These are phyloP conservation scores for Drosophila peninsularis DNA, from an alignment of 2,888 invertebrate species.

Conservation along the genomic window DNA sequence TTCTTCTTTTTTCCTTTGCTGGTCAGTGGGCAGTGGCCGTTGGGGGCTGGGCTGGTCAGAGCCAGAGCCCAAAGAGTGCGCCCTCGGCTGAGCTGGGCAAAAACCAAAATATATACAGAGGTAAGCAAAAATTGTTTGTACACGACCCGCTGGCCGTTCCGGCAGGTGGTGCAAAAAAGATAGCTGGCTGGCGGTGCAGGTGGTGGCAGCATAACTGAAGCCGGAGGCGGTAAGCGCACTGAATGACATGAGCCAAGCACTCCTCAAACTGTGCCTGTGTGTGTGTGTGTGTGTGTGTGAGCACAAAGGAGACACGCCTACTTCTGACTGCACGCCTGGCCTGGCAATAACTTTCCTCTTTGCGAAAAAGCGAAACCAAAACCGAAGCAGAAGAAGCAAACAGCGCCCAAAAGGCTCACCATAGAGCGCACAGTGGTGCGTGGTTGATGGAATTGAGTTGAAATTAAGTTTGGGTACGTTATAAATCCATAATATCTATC, in stretches of 20 bases:
- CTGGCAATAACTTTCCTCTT: slow-evolving; percentile 19
- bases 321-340: slow-evolving; percentile 7
- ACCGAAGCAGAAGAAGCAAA: slow-evolving; percentile 9
- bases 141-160: slow-evolving; percentile 24
- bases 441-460: no score
- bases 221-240: slow-evolving; percentile 24
- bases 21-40: not conserved
- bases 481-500: no score
- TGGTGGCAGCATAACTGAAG: slow-evolving; percentile 18
- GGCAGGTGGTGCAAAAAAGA: slow-evolving; percentile 8
- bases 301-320: slow-evolving; percentile 8
- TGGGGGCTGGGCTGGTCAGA: not conserved
- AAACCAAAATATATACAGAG: slow-evolving; percentile 15
- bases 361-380: slow-evolving; percentile 17
- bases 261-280: not conserved
- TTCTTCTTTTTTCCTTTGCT: not conserved
- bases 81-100: slow-evolving; percentile 3
- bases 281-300: not conserved
- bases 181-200: not conserved
- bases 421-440: slow-evolving; percentile 5
- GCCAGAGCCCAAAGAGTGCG: not conserved
- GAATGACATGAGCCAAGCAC: slow-evolving; percentile 26
- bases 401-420: slow-evolving; percentile 5
- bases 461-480: not conserved
- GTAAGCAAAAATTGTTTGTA: slow-evolving; percentile 51